Base-by-base conservation (phyloP, 2,888 invertebrate species). In the Tortrix viridana region DNA sequence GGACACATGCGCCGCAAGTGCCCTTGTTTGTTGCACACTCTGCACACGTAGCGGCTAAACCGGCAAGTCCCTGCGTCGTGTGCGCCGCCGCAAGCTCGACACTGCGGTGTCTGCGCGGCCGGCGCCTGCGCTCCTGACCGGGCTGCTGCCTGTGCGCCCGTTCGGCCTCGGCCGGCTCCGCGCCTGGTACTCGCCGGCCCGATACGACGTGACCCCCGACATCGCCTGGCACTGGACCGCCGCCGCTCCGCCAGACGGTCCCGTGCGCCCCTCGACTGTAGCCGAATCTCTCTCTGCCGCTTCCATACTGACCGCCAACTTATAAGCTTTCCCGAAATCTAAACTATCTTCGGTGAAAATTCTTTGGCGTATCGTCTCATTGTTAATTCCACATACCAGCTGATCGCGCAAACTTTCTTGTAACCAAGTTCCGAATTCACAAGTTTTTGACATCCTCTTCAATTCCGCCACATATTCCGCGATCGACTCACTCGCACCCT, bases 371-470 rank as follows among this genome's bases (percentile, higher is more conserved):
- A 52, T 44, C 0, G 19, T 9, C 1, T 60, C 59, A 20, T 37
- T 60, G 1, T 23, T 1, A 1, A 60, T 9, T 14, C 52, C 52
- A 37, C 59, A 60, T 12, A 60, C 59, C 7, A 60, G 43, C 59
- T 52, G 52, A 19, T 52, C 59, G 5, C 59, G 23, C 19, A 60
- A 20, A 20, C 41, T 60, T 9, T 52, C 50, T 5, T 50, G 44
- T 48, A 16, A 47, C 57, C 41, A 18, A 22, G 37, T 32, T n/a
- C 44, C 44, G 19, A 72, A 72, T 2, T 50, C 37, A 32, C 69
- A 71, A 46, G 54, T 23, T 20, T 52, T 67, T 1, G 65, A 46
- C 47, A 71, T 16, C 48, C 55, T 67, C 41, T 70, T 70, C 2
- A 71, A 43, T 23, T 55, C 69, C 5, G 68, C 55, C 12, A 65